phyloP scores from a whole-genome alignment of 2,113 vertebrate genomes.

The Gopherus evgoodei region DNA sequence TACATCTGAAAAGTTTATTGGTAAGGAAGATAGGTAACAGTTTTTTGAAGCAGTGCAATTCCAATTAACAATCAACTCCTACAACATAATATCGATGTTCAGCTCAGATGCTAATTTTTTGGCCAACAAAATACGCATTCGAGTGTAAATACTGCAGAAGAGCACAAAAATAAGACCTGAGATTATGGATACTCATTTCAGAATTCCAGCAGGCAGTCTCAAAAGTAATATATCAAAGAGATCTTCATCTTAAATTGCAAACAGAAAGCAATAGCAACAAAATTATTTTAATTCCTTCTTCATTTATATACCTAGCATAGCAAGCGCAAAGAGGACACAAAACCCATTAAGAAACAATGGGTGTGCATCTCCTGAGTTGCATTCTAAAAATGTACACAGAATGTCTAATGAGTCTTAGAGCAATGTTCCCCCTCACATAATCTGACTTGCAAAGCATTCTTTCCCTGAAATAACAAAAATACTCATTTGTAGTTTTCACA shows the following conservation, averaged over 20 bases:
- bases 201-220: background rate
- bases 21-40: background rate
- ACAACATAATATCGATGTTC: rapidly evolving
- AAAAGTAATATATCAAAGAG: background rate
- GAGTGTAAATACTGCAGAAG: rapidly evolving
- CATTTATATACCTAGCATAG: background rate
- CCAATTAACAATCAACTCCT: background rate
- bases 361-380: background rate
- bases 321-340: rapidly evolving
- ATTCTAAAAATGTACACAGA: background rate
- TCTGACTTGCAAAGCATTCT: background rate
- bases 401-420: background rate
- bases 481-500: no score
- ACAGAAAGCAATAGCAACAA: background rate
- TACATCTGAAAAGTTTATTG: background rate
- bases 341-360: background rate
- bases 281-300: background rate
- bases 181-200: background rate
- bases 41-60: background rate
- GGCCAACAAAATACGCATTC: background rate
- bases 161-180: background rate
- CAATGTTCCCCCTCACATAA: background rate
- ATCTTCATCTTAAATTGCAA: background rate
- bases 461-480: background rate
- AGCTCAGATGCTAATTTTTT: background rate